Base-by-base conservation (phyloP, 2,113 vertebrate genomes). In the Trachemys scripta region DNA sequence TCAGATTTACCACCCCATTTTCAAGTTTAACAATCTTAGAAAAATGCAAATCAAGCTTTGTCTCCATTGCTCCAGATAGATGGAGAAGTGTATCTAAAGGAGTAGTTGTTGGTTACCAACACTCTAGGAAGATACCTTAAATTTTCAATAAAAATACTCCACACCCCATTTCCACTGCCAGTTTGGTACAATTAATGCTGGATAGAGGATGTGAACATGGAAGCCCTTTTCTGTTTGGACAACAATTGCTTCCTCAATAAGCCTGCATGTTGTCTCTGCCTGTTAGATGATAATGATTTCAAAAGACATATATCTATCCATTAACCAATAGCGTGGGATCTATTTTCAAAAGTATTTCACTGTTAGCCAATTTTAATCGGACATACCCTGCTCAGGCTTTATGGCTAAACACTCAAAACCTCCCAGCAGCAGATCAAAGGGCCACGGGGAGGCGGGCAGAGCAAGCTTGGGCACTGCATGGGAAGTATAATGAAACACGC, bases 301-400 rank as follows among this genome's bases (percentile, higher is more conserved):
- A 92, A 89, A 89, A 87, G 47, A 79, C 27, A 57, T 57, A 16
- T 35, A 16, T 29, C 27, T 0, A n/a, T 57, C 81, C 89, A 91
- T 94, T 84, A 96, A 94, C 85, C 72, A 93, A 81, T 85, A 80
- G 82, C 88, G 93, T 97, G 79, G 87, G 95, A 90, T 87, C 69
- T 84, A 82, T 93, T 96, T 96, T 94, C 89, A 90, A 93, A 89
- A 90, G 62, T 90, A 94, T 93, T 96, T 96, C 82, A 96, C 82
- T 89, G 89, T 90, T 31, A 90, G 80, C 57, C 59, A 85, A 49
- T 90, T 97, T 83, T 84, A 87, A 82, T 93, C 95, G 90, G 89
- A 96, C 83, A 95, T 45, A 85, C 80, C 82, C 89, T 94, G 76
- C 56, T 95, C 95, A 96, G 78, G 93, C 56, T 86, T 69, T 89